These are phyloP conservation scores for Sphaerophoria taeniata DNA, from an alignment of 2,888 invertebrate genomes.

Conservation along the genomic window DNA sequence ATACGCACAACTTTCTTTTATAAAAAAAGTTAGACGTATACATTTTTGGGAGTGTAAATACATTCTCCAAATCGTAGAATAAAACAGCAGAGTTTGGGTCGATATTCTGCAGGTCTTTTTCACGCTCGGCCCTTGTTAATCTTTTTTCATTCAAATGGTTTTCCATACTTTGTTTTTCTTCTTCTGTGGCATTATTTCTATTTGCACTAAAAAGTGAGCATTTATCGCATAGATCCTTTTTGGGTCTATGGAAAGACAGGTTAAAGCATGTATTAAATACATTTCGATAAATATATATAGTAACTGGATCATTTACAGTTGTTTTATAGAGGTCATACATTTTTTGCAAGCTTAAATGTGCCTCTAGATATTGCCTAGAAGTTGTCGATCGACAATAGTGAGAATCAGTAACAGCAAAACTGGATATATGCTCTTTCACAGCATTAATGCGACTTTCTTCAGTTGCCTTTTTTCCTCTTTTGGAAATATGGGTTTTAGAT, in stretches of 20 bases:
- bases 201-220: conserved; percentile 1
- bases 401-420: conserved; percentile 25
- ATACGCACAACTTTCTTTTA: too few relatives aligned
- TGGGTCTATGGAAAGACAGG: conserved; percentile 7
- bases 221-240: neutral
- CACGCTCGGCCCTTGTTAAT: neutral
- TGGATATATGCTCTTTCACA: neutral
- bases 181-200: conserved; percentile 22
- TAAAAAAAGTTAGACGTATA: neutral
- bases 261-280: conserved; percentile 22
- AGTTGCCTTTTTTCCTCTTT: neutral
- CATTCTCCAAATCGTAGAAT: too few relatives aligned
- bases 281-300: conserved; percentile 7
- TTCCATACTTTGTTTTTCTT: neutral
- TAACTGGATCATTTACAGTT: conserved; percentile 27
- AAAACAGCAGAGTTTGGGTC: neutral
- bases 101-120: conserved; percentile 1
- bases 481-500: neutral
- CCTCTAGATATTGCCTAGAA: conserved; percentile 26
- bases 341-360: conserved; percentile 18
- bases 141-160: conserved; percentile 20
- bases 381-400: conserved; percentile 29
- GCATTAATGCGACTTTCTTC: neutral
- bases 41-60: too few relatives aligned
- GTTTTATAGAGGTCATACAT: conserved; percentile 38